Evolutionary conservation across 2,888 invertebrate species (phyloP), one percentile per base, ranked within the genome.

Genomic region (Tetragnatha montana): DNA sequence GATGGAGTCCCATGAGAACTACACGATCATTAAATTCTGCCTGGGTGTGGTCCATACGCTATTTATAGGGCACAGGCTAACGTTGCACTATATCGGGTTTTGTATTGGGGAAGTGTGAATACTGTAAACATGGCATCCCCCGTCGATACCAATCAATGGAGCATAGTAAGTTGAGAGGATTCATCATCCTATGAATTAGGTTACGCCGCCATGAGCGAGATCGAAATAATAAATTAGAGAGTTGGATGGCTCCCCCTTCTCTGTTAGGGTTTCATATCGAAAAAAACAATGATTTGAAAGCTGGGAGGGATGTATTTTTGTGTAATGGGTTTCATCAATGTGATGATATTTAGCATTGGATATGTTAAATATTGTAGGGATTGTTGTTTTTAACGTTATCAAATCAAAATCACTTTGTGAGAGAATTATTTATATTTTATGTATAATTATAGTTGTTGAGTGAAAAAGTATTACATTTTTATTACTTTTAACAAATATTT

Each of bases 21-120:
- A 80, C 60, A 50, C 80, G 83, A 60, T 89, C 85, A 81, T 89
- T 89, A 85, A 85, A 89, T 89, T 89, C 85, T 22, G 70, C 8
- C 47, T 81, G 89, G 89, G 85, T 85, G 85, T 85, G 89, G 85
- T 76, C 75, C 71, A 73, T 19, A 21, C 50, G 69, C 89, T 89
- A 89, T 89, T 85, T 89, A 81, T 85, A 89, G 76, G 19, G 8
- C 35, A 60, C 47, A 21, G 73, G 50, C 75, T 69, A 76, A 82
- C 51, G 82, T 73, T 82, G 78, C 78, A 82, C 76, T 60, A 82
- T 88, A 68, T 47, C 70, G 19, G 60, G 76, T 78, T 75, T 49
- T 69, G 70, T 81, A 70, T 75, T 50, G 76, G 70, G 79, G 50
- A 82, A 70, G 76, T 69, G 69, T 68, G 51, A 81, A 85, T 21